Percentiles rank a stretch among this genome's conserved stretches.
Evolutionary conservation across 1,140 invertebrate species (phyloP).

Genomic region (Glossosoma conforme): DNA sequence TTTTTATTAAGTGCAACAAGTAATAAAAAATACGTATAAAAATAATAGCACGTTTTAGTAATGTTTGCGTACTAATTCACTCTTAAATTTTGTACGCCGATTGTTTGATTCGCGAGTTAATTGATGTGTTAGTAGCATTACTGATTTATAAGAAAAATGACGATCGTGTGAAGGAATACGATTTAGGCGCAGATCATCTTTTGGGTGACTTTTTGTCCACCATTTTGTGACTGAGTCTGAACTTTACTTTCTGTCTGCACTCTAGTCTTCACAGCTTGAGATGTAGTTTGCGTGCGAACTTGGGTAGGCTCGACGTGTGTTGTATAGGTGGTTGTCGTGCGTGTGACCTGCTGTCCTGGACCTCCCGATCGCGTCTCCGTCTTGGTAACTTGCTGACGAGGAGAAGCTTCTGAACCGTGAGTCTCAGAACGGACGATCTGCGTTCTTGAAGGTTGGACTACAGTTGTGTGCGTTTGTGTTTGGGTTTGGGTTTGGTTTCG

Average conservation of each 20-base stretch:
- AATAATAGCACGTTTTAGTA: not conserved
- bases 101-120: constrained; percentile 7
- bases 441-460: constrained; percentile 8
- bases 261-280: constrained; percentile 5
- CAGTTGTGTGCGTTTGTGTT: constrained; percentile 10
- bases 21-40: constrained; percentile 6
- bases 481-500: not conserved
- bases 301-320: too few relatives aligned
- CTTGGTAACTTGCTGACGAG: not conserved
- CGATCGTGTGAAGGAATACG: too few relatives aligned
- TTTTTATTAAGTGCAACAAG: not conserved
- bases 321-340: constrained; percentile 5
- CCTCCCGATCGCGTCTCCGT: not conserved
- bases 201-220: constrained; percentile 3
- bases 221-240: constrained; percentile 11
- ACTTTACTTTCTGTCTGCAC: constrained; percentile 8
- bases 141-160: too few relatives aligned
- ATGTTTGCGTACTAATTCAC: not conserved
- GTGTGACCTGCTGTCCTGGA: constrained; percentile 4
- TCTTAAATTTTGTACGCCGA: not conserved
- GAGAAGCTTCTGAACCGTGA: not conserved
- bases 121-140: not conserved
- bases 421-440: constrained; percentile 8
- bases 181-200: constrained; percentile 16
- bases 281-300: constrained; percentile 5